Evolutionary conservation across 2,888 invertebrate species (phyloP).

Genomic region (Athripsodes cinereus): DNA sequence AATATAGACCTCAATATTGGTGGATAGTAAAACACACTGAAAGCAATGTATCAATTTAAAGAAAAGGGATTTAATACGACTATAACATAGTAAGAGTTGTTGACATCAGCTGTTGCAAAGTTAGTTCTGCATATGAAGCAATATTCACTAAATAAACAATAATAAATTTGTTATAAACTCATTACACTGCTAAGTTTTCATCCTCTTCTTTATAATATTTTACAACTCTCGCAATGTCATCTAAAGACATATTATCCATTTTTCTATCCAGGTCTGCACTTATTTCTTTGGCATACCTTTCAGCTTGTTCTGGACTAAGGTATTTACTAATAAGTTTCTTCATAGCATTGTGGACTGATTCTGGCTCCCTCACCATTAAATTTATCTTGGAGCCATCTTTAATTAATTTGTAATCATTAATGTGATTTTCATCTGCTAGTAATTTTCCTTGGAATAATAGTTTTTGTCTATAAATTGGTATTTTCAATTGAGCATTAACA

Average conservation of each 20-base stretch:
- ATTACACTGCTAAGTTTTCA: no score
- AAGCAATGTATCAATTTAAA: no score
- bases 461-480: slow-evolving; percentile 65
- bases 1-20: no score
- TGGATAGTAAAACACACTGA: no score
- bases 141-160: no score
- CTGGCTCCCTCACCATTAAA: slow-evolving; percentile 63
- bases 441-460: slow-evolving; percentile 65
- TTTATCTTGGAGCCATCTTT: slow-evolving; percentile 71
- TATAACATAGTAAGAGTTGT: no score
- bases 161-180: no score
- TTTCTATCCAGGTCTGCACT: slow-evolving; percentile 50
- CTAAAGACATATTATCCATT: slow-evolving; percentile 51
- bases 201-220: slow-evolving; percentile 21
- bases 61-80: no score
- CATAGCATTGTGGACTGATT: slow-evolving; percentile 53
- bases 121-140: neutral
- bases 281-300: slow-evolving; percentile 52
- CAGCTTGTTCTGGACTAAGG: slow-evolving; percentile 59
- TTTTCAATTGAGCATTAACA: slow-evolving; percentile 56
- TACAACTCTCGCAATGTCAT: slow-evolving; percentile 54
- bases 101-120: no score
- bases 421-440: slow-evolving; percentile 62
- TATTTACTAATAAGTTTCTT: slow-evolving; percentile 55
- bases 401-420: slow-evolving; percentile 64